Percentiles rank a stretch among this genome's conserved stretches.
Conservation (phyloP, 2,797 vertebrate species). For the Poecilia gillii region DNA sequence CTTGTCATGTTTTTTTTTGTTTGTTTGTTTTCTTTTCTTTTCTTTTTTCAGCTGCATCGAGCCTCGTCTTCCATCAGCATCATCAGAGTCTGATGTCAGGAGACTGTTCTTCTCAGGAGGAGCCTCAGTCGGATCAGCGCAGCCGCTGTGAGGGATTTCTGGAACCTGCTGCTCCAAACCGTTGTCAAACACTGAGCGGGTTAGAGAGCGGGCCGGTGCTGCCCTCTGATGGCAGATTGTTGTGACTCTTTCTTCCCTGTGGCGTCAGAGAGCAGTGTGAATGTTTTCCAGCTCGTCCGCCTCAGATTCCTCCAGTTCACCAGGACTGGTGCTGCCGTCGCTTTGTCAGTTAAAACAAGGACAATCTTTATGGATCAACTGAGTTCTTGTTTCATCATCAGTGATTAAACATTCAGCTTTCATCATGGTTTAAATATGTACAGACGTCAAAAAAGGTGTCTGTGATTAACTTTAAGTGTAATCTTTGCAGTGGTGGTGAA, state of each 20-base stretch:
- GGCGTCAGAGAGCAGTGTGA: constrained; percentile 31
- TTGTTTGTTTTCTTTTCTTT: too few species aligned
- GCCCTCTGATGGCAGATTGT: constrained; percentile 46
- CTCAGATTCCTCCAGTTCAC: constrained; percentile 4
- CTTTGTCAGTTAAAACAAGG: not conserved
- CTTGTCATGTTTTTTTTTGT: not conserved
- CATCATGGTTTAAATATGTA: constrained; percentile 19
- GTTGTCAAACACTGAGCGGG: constrained; percentile 29
- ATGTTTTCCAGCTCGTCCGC: constrained; percentile 42
- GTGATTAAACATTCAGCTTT: constrained; percentile 17
- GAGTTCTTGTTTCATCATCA: not conserved
- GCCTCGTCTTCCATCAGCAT: constrained; percentile 78
- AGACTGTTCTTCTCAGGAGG: constrained; percentile 9
- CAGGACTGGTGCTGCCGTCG: not conserved
- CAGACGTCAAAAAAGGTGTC: not conserved
- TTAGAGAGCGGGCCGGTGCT: constrained; percentile 15
- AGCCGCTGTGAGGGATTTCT: not conserved
- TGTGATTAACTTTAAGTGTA: constrained; percentile 6
- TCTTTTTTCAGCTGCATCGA: constrained; percentile 66
- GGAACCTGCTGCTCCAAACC: constrained; percentile 19
- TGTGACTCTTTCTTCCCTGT: not conserved
- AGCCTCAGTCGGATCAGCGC: not conserved
- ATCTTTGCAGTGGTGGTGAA: constrained; percentile 12
- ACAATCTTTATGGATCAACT: not conserved
- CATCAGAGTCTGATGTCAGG: constrained; percentile 68